Evolutionary conservation across 2,113 vertebrate genomes (phyloP), one percentile per base, ranked within the genome.

Genomic region (Cervus canadensis): DNA sequence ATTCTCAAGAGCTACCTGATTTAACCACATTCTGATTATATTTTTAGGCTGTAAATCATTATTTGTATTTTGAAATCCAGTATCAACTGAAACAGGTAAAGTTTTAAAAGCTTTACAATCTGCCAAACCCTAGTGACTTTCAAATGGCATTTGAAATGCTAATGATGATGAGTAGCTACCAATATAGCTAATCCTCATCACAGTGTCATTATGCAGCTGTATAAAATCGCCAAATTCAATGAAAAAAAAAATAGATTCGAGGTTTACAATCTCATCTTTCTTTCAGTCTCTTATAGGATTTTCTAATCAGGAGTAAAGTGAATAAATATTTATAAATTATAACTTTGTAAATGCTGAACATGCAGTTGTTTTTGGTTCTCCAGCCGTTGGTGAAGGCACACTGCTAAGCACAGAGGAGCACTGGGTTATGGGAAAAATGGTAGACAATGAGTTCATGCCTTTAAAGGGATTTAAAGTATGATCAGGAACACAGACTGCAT

Each of bases 41-140:
- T 95, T 92, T 84, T 96, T 97, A 97, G 94, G 23, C 19, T 90
- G 21, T 71, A 94, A 86, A 94, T 95, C 79, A 87, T 91, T 93
- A 89, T 84, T 94, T 97, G 21, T 87, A 74, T 89, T 95, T 96
- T 83, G 67, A 97, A 97, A 92, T 74, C 28, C 62, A 90, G 3
- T 89, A 90, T 93, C 16, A 94, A 85, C 28, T 88, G 64, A 93
- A 95, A 86, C 11, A 87, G 36, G 28, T 92, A 33, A 96, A 57
- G 36, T 97, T 94, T 88, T 88, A 33, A 95, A 96, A 88, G 19
- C 56, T 71, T 94, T 26, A 62, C 13, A 36, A 60, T 19, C 15
- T 76, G 36, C 36, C 28, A 96, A 81, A 76, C 3, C 2, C 8
- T 90, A 85, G 48, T 90, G 52, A 94, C 90, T 95, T 95, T 94